Percentiles rank a stretch among this genome's conserved stretches.
phyloP scores from a whole-genome alignment of 2,797 vertebrate genomes.

The Pogonophryne albipinna region DNA sequence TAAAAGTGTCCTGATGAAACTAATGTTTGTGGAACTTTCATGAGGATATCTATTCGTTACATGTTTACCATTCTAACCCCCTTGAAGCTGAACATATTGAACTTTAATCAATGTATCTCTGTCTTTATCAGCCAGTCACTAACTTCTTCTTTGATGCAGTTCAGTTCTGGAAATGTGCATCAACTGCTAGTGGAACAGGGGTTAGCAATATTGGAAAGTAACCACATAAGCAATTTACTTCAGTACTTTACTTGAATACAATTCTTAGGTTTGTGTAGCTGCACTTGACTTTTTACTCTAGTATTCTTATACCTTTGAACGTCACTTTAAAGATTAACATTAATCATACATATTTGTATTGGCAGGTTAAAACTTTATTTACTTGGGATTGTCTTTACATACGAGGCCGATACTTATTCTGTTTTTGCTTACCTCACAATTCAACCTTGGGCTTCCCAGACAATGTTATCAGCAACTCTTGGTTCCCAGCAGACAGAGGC shows the following conservation, averaged over 20 bases:
- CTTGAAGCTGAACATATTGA: not conserved
- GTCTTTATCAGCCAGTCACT: not conserved
- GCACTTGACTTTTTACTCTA: not conserved
- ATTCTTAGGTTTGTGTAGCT: not conserved
- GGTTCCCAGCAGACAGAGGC: not conserved
- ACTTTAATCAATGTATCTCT: not conserved
- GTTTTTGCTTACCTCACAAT: not conserved
- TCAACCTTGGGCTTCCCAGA: not conserved
- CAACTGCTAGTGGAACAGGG: not conserved
- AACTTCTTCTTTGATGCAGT: not conserved
- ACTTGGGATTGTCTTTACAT: too few relatives aligned
- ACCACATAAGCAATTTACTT: not conserved
- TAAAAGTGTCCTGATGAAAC: too few relatives aligned
- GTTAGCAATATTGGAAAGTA: not conserved
- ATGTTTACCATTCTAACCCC: too few relatives aligned
- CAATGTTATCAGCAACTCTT: not conserved
- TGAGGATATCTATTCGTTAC: too few relatives aligned
- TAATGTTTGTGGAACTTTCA: too few relatives aligned
- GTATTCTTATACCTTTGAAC: not conserved
- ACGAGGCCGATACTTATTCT: not conserved
- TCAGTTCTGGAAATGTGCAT: not conserved
- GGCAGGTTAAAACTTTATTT: too few relatives aligned
- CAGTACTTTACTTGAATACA: not conserved
- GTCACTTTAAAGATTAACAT: not conserved
- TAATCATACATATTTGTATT: not conserved